Evolutionary conservation across 1,140 invertebrate genomes (phyloP), one percentile per base, ranked within the genome.

Genomic region (Heliothis subflexa): DNA sequence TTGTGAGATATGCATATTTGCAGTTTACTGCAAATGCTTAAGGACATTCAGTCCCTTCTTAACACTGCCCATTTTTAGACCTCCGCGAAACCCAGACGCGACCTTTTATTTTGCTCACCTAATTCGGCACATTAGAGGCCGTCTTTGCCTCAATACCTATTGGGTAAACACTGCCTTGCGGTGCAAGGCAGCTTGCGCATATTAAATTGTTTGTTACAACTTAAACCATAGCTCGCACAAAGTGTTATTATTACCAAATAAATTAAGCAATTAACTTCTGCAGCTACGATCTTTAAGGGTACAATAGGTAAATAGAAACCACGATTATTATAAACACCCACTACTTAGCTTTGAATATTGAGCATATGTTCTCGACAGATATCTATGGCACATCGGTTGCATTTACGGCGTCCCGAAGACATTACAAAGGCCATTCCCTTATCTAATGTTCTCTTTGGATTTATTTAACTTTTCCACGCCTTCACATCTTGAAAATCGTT

Each of bases 401-500:
- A 92, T 93, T 93, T 91, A 94, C 93, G 90, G 88, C 92, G 85
- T 93, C 91, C 91, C 90, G 89, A 92, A 93, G 86, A 93, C 93
- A 94, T 94, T 94, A 93, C 92, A 91, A 92, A 92, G 89, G 90
- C 91, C 90, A 93, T 94, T 94, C 86, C 87, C 89, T 92, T 93
- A 93, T 93, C 93, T 92, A 92, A 93, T 93, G 92, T 90, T 87
- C 87, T 81, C 84, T 86, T 88, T 89, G 87, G 90, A 93, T 93
- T 93, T 93, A 94, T 94, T 93, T 93, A 92, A 92, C 90, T 90
- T 93, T 90, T 93, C 86, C 90, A 92, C 88, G 90, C 90, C 89
- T 89, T 86, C 87, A 86, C 88, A 93, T 93, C 91, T 93, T 85
- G 86, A 88, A 86, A 90, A 93, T 91, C 89, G 86, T 87, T 88